A percentile compares a stretch with the other conserved stretches of the same genome.
phyloP scores from a whole-genome alignment of 64 coral and sea anemone genomes.

The Cladopsammia gracilis region DNA sequence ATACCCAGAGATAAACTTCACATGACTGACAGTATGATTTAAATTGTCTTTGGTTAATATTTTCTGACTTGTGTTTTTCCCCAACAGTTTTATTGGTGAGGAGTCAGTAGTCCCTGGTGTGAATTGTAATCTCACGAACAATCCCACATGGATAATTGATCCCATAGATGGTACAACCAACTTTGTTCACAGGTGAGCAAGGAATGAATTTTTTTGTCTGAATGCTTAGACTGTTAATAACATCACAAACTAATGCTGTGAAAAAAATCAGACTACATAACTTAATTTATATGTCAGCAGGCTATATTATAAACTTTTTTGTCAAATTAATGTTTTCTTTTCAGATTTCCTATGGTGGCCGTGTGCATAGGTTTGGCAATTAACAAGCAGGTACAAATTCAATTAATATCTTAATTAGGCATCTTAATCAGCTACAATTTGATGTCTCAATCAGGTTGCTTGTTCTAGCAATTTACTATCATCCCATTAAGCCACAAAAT shows the following conservation, averaged over 20 bases:
- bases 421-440: too few relatives aligned
- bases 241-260: too few relatives aligned
- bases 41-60: too few relatives aligned
- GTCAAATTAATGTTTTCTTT: neutral
- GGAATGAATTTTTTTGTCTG: neutral
- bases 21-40: neutral
- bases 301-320: too few relatives aligned
- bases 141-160: conserved; percentile 98
- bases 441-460: too few relatives aligned
- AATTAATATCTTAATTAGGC: neutral
- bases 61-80: neutral
- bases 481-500: too few relatives aligned
- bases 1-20: neutral
- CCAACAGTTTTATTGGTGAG: conserved; percentile 95
- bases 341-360: conserved; percentile 71
- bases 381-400: conserved; percentile 82
- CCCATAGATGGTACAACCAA: conserved; percentile 99
- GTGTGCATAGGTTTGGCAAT: conserved; percentile 90
- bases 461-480: too few relatives aligned
- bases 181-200: conserved; percentile 93
- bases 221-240: too few relatives aligned
- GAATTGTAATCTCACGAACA: conserved; percentile 79
- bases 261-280: too few relatives aligned
- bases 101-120: conserved; percentile 88
- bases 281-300: too few relatives aligned